A percentile compares a stretch with the other conserved stretches of the same genome.
These are phyloP conservation scores for Hippocampus zosterae DNA, from an alignment of 2,113 vertebrate genomes.

Conservation along the genomic window DNA sequence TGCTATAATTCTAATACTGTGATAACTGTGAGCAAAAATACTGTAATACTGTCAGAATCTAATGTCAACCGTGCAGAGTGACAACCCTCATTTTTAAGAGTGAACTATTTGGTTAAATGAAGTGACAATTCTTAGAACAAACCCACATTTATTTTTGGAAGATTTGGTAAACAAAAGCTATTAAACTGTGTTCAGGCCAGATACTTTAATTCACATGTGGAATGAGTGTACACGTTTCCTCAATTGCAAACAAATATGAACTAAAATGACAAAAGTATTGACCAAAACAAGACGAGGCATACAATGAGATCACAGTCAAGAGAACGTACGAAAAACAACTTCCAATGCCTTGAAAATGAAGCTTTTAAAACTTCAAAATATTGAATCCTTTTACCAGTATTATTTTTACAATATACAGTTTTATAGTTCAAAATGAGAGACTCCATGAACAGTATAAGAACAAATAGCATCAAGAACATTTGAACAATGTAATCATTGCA, in stretches of 20 bases:
- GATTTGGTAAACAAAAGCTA: conserved; percentile 19
- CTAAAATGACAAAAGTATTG: conserved; percentile 29
- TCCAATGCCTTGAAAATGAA: conserved; percentile 28
- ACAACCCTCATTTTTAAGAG: neutral
- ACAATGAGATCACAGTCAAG: conserved; percentile 12
- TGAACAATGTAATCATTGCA: conserved; percentile 16
- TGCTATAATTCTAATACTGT: too few species aligned
- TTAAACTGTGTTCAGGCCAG: conserved; percentile 14
- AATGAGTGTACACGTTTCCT: conserved; percentile 21
- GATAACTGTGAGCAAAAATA: too few species aligned
- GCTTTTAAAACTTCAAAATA: neutral
- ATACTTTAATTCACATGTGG: neutral
- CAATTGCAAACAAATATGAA: conserved; percentile 21
- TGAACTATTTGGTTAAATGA: neutral
- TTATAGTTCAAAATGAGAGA: neutral
- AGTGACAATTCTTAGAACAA: neutral
- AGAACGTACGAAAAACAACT: conserved; percentile 10
- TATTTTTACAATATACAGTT: neutral
- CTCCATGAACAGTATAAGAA: conserved; percentile 7
- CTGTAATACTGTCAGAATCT: too few species aligned
- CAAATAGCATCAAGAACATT: conserved; percentile 37
- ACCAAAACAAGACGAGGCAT: conserved; percentile 14
- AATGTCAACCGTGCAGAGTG: neutral
- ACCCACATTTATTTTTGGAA: neutral
- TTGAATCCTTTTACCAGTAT: neutral